A percentile compares a stretch with the other conserved stretches of the same genome.
Conservation (phyloP, 2,888 invertebrate genomes). For the Athrips mouffetella region DNA sequence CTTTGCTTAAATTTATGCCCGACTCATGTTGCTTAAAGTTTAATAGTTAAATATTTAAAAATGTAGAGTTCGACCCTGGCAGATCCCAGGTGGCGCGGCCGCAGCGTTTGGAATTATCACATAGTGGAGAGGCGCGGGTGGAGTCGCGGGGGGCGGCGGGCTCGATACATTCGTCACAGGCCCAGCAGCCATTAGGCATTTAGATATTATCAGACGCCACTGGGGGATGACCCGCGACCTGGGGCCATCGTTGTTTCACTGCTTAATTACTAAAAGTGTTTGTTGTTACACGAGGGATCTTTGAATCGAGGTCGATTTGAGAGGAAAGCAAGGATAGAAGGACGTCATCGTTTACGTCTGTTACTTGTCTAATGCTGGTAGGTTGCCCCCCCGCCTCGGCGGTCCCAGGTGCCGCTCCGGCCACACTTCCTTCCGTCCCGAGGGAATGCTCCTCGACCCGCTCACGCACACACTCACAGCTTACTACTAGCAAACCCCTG, state of each 20-base stretch:
- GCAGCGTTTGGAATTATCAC: conserved; percentile 79
- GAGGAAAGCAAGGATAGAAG: too few species aligned
- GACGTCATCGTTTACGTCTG: conserved; percentile 45
- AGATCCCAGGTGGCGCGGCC: conserved; percentile 78
- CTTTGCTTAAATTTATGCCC: too few species aligned
- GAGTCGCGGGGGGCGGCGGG: conserved; percentile 38
- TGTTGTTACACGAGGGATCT: conserved; percentile 50
- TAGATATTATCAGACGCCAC: conserved; percentile 76
- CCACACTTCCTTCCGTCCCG: conserved; percentile 71
- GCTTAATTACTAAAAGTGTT: conserved; percentile 76
- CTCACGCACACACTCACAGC: conserved; percentile 44
- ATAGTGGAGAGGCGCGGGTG: conserved; percentile 68
- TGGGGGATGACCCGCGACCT: conserved; percentile 72
- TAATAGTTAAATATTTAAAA: conserved; percentile 6
- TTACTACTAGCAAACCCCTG: conserved; percentile 27
- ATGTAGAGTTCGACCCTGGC: conserved; percentile 58
- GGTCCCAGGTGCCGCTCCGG: conserved; percentile 70
- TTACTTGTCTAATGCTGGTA: conserved; percentile 42
- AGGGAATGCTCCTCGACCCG: conserved; percentile 57
- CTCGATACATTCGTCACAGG: conserved; percentile 78
- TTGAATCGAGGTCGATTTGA: conserved; percentile 19
- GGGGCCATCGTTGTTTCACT: conserved; percentile 62
- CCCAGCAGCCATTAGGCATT: conserved; percentile 80
- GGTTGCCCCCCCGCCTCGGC: conserved; percentile 25
- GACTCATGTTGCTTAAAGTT: too few species aligned